These are phyloP conservation scores for Rhagophthalmus giganteus DNA, from an alignment of 2,888 invertebrate genomes.

Conservation along the genomic window DNA sequence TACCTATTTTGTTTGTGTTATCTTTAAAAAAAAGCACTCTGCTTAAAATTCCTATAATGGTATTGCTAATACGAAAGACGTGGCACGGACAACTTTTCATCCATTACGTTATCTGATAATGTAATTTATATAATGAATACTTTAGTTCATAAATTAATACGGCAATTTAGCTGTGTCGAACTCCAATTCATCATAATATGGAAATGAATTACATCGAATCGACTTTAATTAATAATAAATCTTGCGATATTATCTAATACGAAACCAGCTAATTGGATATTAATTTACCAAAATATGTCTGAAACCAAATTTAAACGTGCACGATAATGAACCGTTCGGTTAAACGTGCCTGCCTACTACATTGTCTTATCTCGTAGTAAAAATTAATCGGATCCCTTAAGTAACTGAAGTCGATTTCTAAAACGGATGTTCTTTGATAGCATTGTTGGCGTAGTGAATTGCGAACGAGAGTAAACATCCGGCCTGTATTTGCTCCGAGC, in stretches of 20 bases:
- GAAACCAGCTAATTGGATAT: constrained; percentile 21
- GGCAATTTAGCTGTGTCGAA: not conserved
- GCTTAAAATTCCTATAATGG: too few relatives aligned
- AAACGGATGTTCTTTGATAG: constrained; percentile 23
- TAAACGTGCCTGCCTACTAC: not conserved
- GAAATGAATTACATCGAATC: not conserved
- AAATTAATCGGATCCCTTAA: constrained; percentile 1
- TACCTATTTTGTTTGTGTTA: too few relatives aligned
- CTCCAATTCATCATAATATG: not conserved
- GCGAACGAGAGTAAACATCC: constrained; percentile 23
- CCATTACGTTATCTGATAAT: too few relatives aligned
- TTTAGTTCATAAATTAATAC: too few relatives aligned
- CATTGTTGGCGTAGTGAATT: constrained; percentile 22
- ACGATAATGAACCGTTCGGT: not conserved
- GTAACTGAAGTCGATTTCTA: constrained; percentile 9
- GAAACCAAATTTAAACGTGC: constrained; percentile 4
- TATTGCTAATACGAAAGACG: too few relatives aligned
- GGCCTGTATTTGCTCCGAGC: constrained; percentile 16
- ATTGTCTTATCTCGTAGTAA: not conserved
- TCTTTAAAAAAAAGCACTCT: too few relatives aligned
- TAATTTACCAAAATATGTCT: constrained; percentile 23
- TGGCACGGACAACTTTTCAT: too few relatives aligned
- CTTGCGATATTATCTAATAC: constrained; percentile 12
- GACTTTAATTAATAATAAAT: constrained; percentile 21
- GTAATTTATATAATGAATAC: too few relatives aligned